These are phyloP conservation scores for Fulmarus glacialis DNA, from an alignment of 2,113 vertebrate genomes.

Conservation along the genomic window DNA sequence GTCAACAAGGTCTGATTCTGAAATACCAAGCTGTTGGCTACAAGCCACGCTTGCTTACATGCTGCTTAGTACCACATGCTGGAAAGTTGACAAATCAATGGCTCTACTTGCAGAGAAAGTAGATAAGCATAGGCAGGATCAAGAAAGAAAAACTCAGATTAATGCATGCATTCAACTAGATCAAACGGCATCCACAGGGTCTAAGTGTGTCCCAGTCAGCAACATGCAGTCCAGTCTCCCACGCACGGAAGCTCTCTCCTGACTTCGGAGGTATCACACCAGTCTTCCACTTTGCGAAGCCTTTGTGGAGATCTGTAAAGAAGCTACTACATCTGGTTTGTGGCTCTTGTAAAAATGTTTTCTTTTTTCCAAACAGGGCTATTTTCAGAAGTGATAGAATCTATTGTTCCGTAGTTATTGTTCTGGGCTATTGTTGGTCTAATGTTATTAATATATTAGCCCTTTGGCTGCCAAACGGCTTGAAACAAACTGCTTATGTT, in stretches of 20 bases:
- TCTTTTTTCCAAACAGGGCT: background rate
- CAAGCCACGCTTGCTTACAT: background rate
- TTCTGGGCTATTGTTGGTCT: slow-evolving; percentile 29
- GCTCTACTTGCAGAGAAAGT: background rate
- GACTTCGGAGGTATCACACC: background rate
- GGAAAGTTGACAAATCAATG: background rate
- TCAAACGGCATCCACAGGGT: background rate
- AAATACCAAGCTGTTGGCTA: background rate
- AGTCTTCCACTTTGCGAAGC: background rate
- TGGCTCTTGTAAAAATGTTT: background rate
- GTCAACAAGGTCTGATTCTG: background rate
- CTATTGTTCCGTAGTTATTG: slow-evolving; percentile 40
- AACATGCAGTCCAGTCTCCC: background rate
- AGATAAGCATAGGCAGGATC: background rate
- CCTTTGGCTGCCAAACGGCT: slow-evolving; percentile 34
- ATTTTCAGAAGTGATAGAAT: slow-evolving; percentile 49
- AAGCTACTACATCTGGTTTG: background rate
- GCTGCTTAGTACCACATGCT: background rate
- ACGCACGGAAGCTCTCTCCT: background rate
- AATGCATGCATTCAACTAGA: background rate
- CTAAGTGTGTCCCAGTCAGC: background rate
- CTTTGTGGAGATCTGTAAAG: background rate
- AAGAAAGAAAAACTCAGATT: background rate
- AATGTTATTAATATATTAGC: slow-evolving; percentile 35
- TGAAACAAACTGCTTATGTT: slow-evolving; percentile 9